Evolutionary conservation across 1,140 invertebrate genomes (phyloP), one percentile per base, ranked within the genome.

Genomic region (Homalodisca vitripennis): DNA sequence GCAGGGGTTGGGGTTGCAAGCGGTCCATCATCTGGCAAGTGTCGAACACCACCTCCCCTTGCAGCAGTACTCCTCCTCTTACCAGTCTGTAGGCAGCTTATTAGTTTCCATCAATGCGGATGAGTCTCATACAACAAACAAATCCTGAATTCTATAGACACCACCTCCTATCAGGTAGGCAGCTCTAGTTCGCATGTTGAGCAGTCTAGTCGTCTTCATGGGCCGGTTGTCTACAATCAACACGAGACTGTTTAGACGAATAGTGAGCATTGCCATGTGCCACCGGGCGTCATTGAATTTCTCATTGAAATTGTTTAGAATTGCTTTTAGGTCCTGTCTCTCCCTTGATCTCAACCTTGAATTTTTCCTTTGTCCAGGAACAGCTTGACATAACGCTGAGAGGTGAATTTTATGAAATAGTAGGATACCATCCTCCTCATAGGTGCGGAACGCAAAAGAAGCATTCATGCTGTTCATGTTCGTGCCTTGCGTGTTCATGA

Each of bases 1-100:
- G 82, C 98, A 99, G 2, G 98, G 97, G 85, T 98, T 99, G n/a
- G 0, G 97, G 97, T 79, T 94, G 97, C 77, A 98, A 99, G 57
- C 92, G 86, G 80, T 94, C 92, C 24, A 90, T 86, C 92, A 94
- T 94, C 77, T 92, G 90, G 77, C 93, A 95, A 6, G 92, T 86
- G 76, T 95, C 93, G 71, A 95, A 91, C 0, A 94, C 84, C 0
- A 96, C 83, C 71, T 93, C 89, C 89, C 89, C 66, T 87, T 86
- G 74, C 90, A 92, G 76, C 90, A 93, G 72, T 90, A 93, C 75
- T 94, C 90, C 74, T 81, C 90, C 17, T 86, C 84, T 73, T 89
- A 89, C 90, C 91, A 94, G 76, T 93, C 90, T 1, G 89, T 88
- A 0, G 93, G 92, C 70, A 92, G 75, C 75, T 89, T 88, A 76